Base-by-base conservation (phyloP, 2,113 vertebrate genomes). In the Microcebus tavaratra region DNA sequence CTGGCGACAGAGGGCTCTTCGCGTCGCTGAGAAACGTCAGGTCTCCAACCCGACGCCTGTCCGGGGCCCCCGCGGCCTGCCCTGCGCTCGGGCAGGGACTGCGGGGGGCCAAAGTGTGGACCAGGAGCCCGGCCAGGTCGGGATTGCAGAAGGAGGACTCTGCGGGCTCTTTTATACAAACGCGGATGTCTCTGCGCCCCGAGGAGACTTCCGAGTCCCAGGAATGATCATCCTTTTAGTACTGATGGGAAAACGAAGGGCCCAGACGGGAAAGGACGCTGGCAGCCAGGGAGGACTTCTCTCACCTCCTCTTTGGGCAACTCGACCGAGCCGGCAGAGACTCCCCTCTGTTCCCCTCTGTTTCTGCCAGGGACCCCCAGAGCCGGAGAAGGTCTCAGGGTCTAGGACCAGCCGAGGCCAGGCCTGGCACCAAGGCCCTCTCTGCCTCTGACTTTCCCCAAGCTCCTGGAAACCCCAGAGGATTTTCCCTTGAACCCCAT, bases 381-480 rank as follows among this genome's bases (percentile, higher is more conserved):
- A 68, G 20, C 73, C 1, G 0, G 1, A n/a, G 45, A 63, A 18
- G 72, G 8, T 53, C 36, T 1, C 0, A 0, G 34, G 23, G 10
- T 42, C 14, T 23, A 20, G 20, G 8, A 36, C 18, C 1, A 3
- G 23, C 93, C 25, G 0, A 50, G 10, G 6, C 14, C 1, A 4
- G 78, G 70, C 34, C 18, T 29, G 50, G 48, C 2, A 13, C 42
- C 2, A 6, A 59, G 45, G 61, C 42, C 0, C 2, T 25, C 45
- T 21, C 55, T 18, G 73, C 34, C 50, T 86, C 42, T 3, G 31
- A 11, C 17, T 23, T 88, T 48, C 13, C 48, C 65, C 18, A 50
- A 48, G 65, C 48, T 96, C 76, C 68, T 17, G 45, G 81, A 25
- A 70, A 45, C 29, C 14, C 25, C 39, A 11, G 7, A 39, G 48